Conservation (phyloP, 2,888 invertebrate genomes). For the Fabriciana adippe region DNA sequence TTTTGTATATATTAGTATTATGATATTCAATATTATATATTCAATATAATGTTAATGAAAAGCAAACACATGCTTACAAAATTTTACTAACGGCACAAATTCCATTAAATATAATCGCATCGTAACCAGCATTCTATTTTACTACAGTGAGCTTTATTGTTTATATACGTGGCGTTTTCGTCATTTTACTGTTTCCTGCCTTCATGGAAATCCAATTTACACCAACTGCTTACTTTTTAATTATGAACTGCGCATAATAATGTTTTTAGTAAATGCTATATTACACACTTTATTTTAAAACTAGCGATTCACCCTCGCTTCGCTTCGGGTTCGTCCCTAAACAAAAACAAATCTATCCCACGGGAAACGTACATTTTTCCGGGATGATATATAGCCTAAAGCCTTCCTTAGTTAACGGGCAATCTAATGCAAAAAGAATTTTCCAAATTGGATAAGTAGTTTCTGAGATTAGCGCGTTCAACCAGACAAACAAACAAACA, state of each 20-base stretch:
- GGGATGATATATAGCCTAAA: too few species aligned
- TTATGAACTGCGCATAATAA: conserved; percentile 12
- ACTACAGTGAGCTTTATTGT: conserved; percentile 24
- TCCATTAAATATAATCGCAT: conserved; percentile 23
- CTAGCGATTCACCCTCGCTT: too few species aligned
- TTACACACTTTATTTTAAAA: neutral
- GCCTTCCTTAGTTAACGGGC: too few species aligned
- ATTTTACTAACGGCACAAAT: conserved; percentile 8
- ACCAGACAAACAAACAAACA: too few species aligned
- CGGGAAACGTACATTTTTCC: too few species aligned
- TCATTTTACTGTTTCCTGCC: conserved; percentile 35
- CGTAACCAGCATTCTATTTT: conserved; percentile 39
- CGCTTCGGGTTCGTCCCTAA: too few species aligned
- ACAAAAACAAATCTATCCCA: too few species aligned
- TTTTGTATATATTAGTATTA: too few species aligned
- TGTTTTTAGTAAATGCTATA: neutral
- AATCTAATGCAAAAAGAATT: too few species aligned
- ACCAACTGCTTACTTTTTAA: conserved; percentile 15
- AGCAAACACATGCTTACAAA: neutral
- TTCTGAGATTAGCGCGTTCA: too few species aligned
- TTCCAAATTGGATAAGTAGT: too few species aligned
- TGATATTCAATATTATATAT: too few species aligned
- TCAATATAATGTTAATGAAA: neutral
- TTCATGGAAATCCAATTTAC: conserved; percentile 29
- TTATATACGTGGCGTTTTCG: conserved; percentile 35